Evolutionary conservation across 2,888 invertebrate genomes (phyloP).

Genomic region (Drosophila mimetica): DNA sequence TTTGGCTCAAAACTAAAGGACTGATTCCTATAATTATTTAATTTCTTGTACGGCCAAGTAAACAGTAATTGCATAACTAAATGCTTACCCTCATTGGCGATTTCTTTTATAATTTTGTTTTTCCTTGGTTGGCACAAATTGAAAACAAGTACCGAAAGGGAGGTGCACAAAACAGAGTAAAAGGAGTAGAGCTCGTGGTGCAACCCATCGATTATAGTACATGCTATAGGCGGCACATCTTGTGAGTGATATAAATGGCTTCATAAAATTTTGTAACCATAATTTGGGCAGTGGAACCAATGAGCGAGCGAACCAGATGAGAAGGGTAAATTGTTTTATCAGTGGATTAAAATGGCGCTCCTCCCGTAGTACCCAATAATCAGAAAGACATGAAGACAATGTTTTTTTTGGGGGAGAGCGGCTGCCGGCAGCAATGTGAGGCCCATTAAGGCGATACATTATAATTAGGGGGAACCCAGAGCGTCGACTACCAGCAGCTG

Average conservation of each 20-base stretch:
- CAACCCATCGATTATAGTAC: conserved; percentile 44
- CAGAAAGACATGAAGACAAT: conserved; percentile 32
- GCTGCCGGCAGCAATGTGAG: conserved; percentile 63
- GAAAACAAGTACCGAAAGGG: conserved; percentile 60
- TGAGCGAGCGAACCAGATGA: conserved; percentile 4
- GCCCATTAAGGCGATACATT: conserved; percentile 73
- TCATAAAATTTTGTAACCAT: conserved; percentile 80
- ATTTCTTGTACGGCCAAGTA: conserved; percentile 42
- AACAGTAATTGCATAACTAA: conserved; percentile 43
- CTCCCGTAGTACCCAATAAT: conserved; percentile 43
- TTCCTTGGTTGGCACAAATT: conserved; percentile 46
- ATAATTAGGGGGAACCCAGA: conserved; percentile 68
- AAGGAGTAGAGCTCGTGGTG: conserved; percentile 20
- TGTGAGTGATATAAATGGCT: conserved; percentile 81
- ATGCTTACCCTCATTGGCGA: conserved; percentile 20
- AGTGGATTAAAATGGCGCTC: conserved; percentile 53
- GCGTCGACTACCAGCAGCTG: conserved; percentile 42
- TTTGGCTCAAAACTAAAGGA: conserved; percentile 8
- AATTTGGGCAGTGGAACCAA: conserved; percentile 50
- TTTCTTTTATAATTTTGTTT: conserved; percentile 8
- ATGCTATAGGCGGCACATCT: conserved; percentile 46
- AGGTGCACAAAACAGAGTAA: conserved; percentile 21
- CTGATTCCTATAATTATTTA: conserved; percentile 67
- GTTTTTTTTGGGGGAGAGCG: conserved; percentile 16
- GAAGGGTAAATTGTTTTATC: conserved; percentile 67